A percentile compares a stretch with the other conserved stretches of the same genome.
These are phyloP conservation scores for Gouania willdenowi DNA, from an alignment of 2,797 vertebrate genomes.

Conservation along the genomic window DNA sequence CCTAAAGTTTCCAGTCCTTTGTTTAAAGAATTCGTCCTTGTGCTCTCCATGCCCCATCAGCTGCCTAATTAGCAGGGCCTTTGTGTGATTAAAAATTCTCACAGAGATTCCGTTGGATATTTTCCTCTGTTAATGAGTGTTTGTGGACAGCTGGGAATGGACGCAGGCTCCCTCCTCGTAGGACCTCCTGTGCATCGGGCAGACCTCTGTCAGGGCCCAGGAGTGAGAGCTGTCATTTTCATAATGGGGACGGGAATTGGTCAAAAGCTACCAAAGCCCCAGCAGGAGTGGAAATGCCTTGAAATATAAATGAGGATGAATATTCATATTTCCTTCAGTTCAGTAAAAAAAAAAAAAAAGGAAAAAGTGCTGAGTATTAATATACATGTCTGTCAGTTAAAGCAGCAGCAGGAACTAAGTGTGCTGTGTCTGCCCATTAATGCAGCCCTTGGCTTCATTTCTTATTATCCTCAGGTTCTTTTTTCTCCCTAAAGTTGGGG, in stretches of 20 bases:
- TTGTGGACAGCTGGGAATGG: slow-evolving; percentile 99
- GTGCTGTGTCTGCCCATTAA: slow-evolving; percentile 85
- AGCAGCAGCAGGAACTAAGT: slow-evolving; percentile 73
- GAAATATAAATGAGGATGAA: slow-evolving; percentile 99
- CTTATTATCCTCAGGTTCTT: slow-evolving; percentile 85
- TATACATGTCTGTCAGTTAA: slow-evolving; percentile 96
- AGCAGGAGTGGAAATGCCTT: slow-evolving; percentile 91
- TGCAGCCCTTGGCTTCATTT: slow-evolving; percentile 87
- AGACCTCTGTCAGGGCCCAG: slow-evolving; percentile 98
- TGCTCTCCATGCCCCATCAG: slow-evolving; percentile 99
- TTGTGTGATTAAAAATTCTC: slow-evolving; percentile 99
- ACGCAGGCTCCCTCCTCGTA: slow-evolving; percentile 81
- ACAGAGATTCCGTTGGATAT: slow-evolving; percentile 98
- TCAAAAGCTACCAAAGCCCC: slow-evolving; percentile 86
- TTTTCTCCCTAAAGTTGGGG: slow-evolving; percentile 73
- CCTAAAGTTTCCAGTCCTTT: slow-evolving; percentile 99
- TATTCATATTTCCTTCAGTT: slow-evolving; percentile 94
- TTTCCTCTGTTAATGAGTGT: slow-evolving; percentile 99
- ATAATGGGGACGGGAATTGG: slow-evolving; percentile 96
- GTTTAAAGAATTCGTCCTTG: slow-evolving; percentile 99
- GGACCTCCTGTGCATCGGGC: slow-evolving; percentile 90
- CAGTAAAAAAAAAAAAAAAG: slow-evolving; percentile 77
- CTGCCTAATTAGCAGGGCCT: slow-evolving; percentile 99
- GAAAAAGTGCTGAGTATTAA: slow-evolving; percentile 98
- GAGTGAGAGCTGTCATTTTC: slow-evolving; percentile 98